These are phyloP conservation scores for Hylyphantes graminicola DNA, from an alignment of 1,140 invertebrate species.

Conservation along the genomic window DNA sequence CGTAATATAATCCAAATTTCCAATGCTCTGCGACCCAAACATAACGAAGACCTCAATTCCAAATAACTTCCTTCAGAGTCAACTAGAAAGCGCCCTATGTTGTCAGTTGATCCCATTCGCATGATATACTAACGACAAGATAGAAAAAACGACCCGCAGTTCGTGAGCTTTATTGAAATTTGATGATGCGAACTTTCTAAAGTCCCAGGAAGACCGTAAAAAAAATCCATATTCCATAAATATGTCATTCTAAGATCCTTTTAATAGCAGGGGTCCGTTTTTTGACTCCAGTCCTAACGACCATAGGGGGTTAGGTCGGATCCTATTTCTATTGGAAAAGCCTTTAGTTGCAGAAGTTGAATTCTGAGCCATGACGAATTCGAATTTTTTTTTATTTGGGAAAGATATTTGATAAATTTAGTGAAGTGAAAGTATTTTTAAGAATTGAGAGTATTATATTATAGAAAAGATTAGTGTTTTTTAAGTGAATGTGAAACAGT, in stretches of 20 bases:
- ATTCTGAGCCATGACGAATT: background rate
- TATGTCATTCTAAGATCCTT: constrained; percentile 54
- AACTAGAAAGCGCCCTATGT: no score
- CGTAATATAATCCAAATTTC: no score
- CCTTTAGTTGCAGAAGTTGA: background rate
- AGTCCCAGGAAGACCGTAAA: constrained; percentile 45
- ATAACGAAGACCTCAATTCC: no score
- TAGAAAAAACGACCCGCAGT: background rate
- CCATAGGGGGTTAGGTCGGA: background rate
- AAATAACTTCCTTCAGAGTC: no score
- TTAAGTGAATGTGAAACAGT: no score
- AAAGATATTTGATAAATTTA: background rate
- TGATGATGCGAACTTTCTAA: constrained; percentile 51
- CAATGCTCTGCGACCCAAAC: no score
- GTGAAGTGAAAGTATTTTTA: background rate
- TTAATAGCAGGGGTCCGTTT: constrained; percentile 45
- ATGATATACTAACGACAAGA: background rate
- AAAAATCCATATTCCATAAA: constrained; percentile 52
- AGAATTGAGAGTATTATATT: no score
- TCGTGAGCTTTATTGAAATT: constrained; percentile 46
- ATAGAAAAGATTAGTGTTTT: no score
- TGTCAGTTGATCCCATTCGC: no score
- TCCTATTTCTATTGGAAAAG: background rate
- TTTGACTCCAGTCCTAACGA: constrained; percentile 5
- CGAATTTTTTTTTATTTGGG: background rate